Evolutionary conservation across 1,140 invertebrate genomes (phyloP).

Genomic region (Saccostrea glomerata): DNA sequence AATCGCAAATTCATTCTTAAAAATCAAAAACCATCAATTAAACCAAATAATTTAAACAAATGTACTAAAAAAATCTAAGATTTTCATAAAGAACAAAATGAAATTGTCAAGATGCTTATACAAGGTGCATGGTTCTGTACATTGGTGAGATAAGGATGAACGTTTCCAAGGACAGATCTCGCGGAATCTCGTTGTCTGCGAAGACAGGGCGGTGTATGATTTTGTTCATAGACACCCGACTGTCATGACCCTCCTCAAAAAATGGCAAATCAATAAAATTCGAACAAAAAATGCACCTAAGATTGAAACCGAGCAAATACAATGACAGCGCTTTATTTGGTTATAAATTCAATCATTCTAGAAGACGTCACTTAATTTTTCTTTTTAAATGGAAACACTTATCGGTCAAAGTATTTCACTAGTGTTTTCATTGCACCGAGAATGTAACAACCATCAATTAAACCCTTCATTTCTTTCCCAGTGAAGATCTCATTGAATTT

Average conservation of each 20-base stretch:
- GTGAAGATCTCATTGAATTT: neutral
- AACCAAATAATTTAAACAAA: neutral
- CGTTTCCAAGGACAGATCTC: neutral
- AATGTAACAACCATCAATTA: neutral
- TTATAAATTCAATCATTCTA: neutral
- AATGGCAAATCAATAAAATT: constrained; percentile 10
- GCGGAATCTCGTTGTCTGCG: neutral
- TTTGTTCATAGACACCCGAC: neutral
- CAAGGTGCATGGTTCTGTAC: no score
- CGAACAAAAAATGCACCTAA: neutral
- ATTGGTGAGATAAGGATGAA: neutral
- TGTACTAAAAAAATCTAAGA: neutral
- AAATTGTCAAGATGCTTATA: no score
- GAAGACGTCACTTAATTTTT: neutral
- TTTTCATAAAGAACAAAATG: neutral
- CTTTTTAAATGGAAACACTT: constrained; percentile 5
- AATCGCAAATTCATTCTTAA: no score
- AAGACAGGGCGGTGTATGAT: neutral
- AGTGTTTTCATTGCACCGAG: neutral
- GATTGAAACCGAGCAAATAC: neutral
- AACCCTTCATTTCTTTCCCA: neutral
- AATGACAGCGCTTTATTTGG: neutral
- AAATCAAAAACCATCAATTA: neutral
- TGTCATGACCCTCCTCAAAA: neutral
- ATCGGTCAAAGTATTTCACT: constrained; percentile 1